A percentile compares a stretch with the other conserved stretches of the same genome.
These are phyloP conservation scores for Adelognathus sp. DNA, from an alignment of 2,888 invertebrate genomes.

Conservation along the genomic window DNA sequence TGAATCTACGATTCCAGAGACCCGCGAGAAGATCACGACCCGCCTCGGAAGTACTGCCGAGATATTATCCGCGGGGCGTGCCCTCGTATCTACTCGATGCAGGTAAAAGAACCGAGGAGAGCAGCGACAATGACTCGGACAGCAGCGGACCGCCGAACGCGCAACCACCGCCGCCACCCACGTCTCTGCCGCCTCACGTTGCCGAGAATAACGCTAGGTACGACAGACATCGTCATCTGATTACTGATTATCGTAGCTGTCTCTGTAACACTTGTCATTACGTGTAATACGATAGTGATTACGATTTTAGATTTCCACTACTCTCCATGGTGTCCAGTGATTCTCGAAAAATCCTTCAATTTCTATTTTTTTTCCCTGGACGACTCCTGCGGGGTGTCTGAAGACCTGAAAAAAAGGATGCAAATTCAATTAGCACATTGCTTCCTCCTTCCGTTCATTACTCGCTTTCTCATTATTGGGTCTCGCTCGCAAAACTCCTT, in stretches of 20 bases:
- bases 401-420: no score
- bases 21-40: conserved; percentile 80
- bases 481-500: no score
- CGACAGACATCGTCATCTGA: conserved; percentile 43
- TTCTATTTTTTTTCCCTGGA: background rate
- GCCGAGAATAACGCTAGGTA: conserved; percentile 80
- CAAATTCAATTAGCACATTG: no score
- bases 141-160: conserved; percentile 73
- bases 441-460: no score
- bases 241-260: conserved; percentile 45
- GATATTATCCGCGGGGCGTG: conserved; percentile 75
- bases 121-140: conserved; percentile 79
- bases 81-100: conserved; percentile 77
- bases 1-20: conserved; percentile 90
- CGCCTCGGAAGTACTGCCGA: conserved; percentile 74
- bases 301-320: background rate
- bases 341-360: background rate
- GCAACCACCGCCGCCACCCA: conserved; percentile 74
- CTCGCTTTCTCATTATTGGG: no score
- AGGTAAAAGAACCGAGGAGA: conserved; percentile 76
- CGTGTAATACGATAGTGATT: background rate
- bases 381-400: no score
- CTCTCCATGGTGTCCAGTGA: background rate
- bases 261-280: background rate
- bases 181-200: conserved; percentile 76